phyloP scores from a whole-genome alignment of 37 sponge, comb jelly and placozoan genomes.

The Eunapius fragilis region DNA sequence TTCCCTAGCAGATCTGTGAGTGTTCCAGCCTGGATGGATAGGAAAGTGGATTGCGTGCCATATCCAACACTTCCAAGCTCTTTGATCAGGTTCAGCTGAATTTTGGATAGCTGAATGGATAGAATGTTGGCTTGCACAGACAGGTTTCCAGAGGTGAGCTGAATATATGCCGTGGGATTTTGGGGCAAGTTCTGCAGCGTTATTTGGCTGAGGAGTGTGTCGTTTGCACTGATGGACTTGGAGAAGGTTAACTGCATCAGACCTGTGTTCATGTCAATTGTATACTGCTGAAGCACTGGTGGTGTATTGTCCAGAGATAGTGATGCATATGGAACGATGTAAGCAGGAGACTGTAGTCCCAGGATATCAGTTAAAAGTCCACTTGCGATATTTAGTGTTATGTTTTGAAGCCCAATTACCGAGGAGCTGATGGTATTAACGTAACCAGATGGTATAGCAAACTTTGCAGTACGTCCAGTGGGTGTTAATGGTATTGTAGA shows the following conservation, averaged over 20 bases:
- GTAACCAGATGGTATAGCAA: slow-evolving; percentile 41
- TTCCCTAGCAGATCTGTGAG: slow-evolving; percentile 76
- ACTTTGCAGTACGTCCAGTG: slow-evolving; percentile 25
- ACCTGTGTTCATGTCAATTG: slow-evolving; percentile 82
- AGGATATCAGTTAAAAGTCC: slow-evolving; percentile 69
- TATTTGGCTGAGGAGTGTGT: slow-evolving; percentile 50
- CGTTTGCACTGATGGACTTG: slow-evolving; percentile 61
- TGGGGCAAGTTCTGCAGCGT: slow-evolving; percentile 49
- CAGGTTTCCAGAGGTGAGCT: slow-evolving; percentile 31
- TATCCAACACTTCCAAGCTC: slow-evolving; percentile 66
- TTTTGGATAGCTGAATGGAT: slow-evolving; percentile 42
- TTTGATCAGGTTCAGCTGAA: slow-evolving; percentile 76
- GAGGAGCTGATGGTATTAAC: slow-evolving; percentile 70
- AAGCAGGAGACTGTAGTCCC: slow-evolving; percentile 9
- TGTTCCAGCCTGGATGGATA: slow-evolving; percentile 58
- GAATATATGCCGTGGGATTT: slow-evolving; percentile 18
- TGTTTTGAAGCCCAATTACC: slow-evolving; percentile 14
- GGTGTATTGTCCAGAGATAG: slow-evolving; percentile 52
- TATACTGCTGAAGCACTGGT: slow-evolving; percentile 52
- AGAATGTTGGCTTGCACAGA: slow-evolving; percentile 19
- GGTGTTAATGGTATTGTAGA: slow-evolving; percentile 12
- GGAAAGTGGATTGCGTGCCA: slow-evolving; percentile 34
- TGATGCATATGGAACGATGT: slow-evolving; percentile 1
- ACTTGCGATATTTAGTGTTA: slow-evolving; percentile 25
- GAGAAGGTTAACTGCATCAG: slow-evolving; percentile 72